Evolutionary conservation across 2,797 vertebrate species (phyloP).

Genomic region (Prionace glauca): DNA sequence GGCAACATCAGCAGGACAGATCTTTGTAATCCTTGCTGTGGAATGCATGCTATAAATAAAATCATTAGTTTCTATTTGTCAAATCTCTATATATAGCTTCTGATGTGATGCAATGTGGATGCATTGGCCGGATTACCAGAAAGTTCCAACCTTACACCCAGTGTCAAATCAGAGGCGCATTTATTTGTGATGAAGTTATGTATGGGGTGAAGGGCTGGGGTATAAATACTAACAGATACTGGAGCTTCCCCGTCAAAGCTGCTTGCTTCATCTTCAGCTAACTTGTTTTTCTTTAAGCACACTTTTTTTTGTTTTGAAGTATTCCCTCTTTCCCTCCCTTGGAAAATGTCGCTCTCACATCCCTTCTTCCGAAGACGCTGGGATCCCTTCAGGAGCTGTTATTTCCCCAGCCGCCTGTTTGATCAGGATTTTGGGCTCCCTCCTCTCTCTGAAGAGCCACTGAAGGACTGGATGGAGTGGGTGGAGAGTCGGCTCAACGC

Average conservation of each 20-base stretch:
- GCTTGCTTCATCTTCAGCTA: background rate
- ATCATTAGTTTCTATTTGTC: conserved; percentile 11
- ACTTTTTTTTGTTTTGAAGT: background rate
- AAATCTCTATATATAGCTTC: conserved; percentile 5
- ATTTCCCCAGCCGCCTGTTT: conserved; percentile 50
- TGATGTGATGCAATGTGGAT: conserved; percentile 1
- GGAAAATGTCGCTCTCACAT: background rate
- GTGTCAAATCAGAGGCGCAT: background rate
- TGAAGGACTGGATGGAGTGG: conserved; percentile 51
- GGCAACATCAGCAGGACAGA: background rate
- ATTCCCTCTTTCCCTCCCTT: background rate
- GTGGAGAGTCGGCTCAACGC: conserved; percentile 51
- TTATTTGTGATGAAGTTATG: background rate
- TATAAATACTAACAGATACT: background rate
- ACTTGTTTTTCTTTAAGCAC: background rate
- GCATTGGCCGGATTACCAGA: background rate
- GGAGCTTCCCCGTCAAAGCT: background rate
- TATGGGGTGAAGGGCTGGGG: background rate
- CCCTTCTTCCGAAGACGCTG: conserved; percentile 40
- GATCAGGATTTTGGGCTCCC: conserved; percentile 55
- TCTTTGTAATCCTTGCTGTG: background rate
- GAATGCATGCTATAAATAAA: conserved; percentile 22
- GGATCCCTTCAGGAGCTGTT: conserved; percentile 53
- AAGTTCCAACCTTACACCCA: background rate
- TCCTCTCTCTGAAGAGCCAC: conserved; percentile 50